Evolutionary conservation across 2,113 vertebrate genomes (phyloP).

Genomic region (Cheirogaleus medius): DNA sequence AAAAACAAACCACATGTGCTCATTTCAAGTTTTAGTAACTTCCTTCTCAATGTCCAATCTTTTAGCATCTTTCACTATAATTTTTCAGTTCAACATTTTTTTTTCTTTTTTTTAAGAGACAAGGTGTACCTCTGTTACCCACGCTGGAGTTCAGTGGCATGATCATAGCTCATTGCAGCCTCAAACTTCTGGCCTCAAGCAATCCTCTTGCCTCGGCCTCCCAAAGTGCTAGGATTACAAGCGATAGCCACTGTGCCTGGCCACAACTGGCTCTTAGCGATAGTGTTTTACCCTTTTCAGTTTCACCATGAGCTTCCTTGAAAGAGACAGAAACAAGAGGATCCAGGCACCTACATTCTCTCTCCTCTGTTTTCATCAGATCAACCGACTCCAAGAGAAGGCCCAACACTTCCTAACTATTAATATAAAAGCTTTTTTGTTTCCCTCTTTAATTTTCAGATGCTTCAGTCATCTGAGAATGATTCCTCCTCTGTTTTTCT

Average conservation of each 20-base stretch:
- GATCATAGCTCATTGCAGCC: too few relatives aligned
- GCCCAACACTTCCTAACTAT: background rate
- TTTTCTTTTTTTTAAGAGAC: too few relatives aligned
- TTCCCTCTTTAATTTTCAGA: background rate
- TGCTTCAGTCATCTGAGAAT: constrained; percentile 1
- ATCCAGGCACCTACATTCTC: background rate
- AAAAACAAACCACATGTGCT: background rate
- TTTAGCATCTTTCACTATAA: background rate
- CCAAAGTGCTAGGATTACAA: too few relatives aligned
- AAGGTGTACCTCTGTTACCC: too few relatives aligned
- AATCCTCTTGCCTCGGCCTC: too few relatives aligned
- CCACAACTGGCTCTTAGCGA: background rate
- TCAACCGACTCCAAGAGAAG: background rate
- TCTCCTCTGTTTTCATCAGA: background rate
- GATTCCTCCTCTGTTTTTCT: background rate
- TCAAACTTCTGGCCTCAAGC: too few relatives aligned
- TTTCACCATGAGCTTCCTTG: background rate
- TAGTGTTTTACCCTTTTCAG: background rate
- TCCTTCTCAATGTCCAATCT: background rate
- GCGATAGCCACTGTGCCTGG: too few relatives aligned
- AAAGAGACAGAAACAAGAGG: background rate
- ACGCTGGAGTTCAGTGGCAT: too few relatives aligned
- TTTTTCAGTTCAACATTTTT: constrained; percentile 4
- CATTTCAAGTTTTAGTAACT: background rate
- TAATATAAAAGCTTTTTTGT: background rate